Evolutionary conservation across 1,140 invertebrate species (phyloP).

Genomic region (Aleiodes sp.): DNA sequence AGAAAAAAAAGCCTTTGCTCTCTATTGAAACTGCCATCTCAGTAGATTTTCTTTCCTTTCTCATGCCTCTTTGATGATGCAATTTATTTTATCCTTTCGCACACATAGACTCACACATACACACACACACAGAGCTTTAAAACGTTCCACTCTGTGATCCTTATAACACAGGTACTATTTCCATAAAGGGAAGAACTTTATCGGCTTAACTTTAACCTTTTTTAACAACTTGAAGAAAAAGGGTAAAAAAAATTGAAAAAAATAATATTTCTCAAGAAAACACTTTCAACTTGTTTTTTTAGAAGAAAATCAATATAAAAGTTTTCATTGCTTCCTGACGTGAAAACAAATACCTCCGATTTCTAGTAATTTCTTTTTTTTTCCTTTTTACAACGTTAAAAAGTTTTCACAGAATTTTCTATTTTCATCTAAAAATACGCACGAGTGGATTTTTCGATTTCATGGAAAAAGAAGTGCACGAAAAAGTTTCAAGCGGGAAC

Average conservation of each 20-base stretch:
- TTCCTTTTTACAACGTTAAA: neutral
- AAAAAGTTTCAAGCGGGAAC: neutral
- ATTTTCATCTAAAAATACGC: neutral
- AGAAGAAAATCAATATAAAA: conserved; percentile 2
- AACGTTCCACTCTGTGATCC: neutral
- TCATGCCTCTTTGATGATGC: no score
- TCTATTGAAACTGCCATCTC: no score
- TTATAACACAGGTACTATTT: neutral
- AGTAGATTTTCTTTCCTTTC: no score
- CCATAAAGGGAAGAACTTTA: neutral
- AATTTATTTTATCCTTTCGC: no score
- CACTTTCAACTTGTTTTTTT: neutral
- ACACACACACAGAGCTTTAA: neutral
- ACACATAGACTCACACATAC: no score
- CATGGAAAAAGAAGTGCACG: neutral
- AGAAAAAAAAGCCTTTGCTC: no score
- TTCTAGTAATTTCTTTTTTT: neutral
- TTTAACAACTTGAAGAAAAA: neutral
- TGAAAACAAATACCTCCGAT: neutral
- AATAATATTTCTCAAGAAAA: no score
- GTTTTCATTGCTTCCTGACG: neutral
- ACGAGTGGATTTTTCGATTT: neutral
- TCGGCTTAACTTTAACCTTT: neutral
- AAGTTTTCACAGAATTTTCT: neutral
- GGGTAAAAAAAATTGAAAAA: no score